Conservation (phyloP, 2,888 invertebrate species). For the Cheilosia impressa region DNA sequence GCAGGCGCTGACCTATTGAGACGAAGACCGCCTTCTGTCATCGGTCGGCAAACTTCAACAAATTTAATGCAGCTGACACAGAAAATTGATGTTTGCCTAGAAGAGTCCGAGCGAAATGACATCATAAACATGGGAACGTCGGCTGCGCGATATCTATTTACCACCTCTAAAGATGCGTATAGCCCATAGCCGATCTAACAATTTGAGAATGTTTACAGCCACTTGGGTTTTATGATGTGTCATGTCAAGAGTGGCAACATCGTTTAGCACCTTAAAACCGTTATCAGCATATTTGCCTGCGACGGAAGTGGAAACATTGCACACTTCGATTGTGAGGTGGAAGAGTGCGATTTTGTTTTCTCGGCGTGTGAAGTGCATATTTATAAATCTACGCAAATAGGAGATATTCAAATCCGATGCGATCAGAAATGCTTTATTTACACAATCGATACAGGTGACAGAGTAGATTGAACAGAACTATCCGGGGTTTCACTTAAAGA, state of each 20-base stretch:
- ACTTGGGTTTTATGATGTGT: conserved; percentile 20
- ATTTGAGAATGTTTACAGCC: conserved; percentile 24
- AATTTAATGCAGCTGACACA: conserved; percentile 65
- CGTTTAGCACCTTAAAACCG: conserved; percentile 5
- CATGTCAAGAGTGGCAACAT: conserved; percentile 1
- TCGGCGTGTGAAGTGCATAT: too few species aligned
- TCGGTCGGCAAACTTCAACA: conserved; percentile 66
- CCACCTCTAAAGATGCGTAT: conserved; percentile 9
- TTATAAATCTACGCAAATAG: too few species aligned
- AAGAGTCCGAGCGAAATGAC: conserved; percentile 36
- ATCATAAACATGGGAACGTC: conserved; percentile 33
- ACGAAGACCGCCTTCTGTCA: conserved; percentile 43
- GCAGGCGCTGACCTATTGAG: conserved; percentile 59
- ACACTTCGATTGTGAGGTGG: too few species aligned
- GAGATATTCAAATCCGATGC: too few species aligned
- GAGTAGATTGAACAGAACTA: too few species aligned
- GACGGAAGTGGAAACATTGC: conserved; percentile 2
- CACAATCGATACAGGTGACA: too few species aligned
- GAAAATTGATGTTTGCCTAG: conserved; percentile 62
- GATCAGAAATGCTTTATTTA: too few species aligned
- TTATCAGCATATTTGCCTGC: not conserved
- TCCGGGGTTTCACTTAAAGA: too few species aligned
- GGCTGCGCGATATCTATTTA: not conserved
- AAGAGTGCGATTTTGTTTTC: too few species aligned
- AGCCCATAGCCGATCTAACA: conserved; percentile 5